Evolutionary conservation across 2,113 vertebrate species (phyloP).

Genomic region (Scatophagus argus): DNA sequence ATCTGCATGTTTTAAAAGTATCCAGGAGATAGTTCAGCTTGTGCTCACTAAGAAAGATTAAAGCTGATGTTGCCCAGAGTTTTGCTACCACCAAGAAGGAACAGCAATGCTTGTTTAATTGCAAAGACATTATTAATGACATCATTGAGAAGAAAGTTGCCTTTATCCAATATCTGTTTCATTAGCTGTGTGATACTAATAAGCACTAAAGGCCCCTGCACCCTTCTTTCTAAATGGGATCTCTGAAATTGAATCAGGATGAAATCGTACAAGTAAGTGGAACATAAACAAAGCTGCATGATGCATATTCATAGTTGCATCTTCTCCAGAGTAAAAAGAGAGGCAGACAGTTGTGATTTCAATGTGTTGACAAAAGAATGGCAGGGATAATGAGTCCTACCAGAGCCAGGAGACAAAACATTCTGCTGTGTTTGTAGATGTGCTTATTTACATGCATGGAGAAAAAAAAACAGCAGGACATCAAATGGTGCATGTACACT

Average conservation of each 20-base stretch:
- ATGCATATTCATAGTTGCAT: slow-evolving; percentile 51
- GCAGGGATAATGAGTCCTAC: slow-evolving; percentile 47
- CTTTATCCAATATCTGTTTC: slow-evolving; percentile 28
- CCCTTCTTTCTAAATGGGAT: neutral
- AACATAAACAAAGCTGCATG: slow-evolving; percentile 42
- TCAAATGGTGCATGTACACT: slow-evolving; percentile 19
- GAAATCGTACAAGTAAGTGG: slow-evolving; percentile 36
- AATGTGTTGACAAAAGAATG: slow-evolving; percentile 42
- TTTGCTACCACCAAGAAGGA: slow-evolving; percentile 22
- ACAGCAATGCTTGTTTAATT: slow-evolving; percentile 14
- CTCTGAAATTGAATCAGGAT: slow-evolving; percentile 28
- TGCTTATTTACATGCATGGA: slow-evolving; percentile 50
- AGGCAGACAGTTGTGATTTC: slow-evolving; percentile 28
- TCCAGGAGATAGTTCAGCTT: slow-evolving; percentile 26
- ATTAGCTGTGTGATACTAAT: slow-evolving; percentile 28
- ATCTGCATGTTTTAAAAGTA: slow-evolving; percentile 33
- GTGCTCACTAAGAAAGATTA: slow-evolving; percentile 28
- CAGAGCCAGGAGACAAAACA: slow-evolving; percentile 31
- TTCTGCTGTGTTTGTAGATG: slow-evolving; percentile 36
- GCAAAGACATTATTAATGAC: slow-evolving; percentile 10
- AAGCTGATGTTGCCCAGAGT: slow-evolving; percentile 13
- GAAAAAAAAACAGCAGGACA: slow-evolving; percentile 42
- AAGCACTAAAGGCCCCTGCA: slow-evolving; percentile 17
- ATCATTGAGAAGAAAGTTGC: slow-evolving; percentile 20
- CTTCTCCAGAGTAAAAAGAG: slow-evolving; percentile 36